Conservation (phyloP, 2,113 vertebrate species). For the Nematolebias whitei region DNA sequence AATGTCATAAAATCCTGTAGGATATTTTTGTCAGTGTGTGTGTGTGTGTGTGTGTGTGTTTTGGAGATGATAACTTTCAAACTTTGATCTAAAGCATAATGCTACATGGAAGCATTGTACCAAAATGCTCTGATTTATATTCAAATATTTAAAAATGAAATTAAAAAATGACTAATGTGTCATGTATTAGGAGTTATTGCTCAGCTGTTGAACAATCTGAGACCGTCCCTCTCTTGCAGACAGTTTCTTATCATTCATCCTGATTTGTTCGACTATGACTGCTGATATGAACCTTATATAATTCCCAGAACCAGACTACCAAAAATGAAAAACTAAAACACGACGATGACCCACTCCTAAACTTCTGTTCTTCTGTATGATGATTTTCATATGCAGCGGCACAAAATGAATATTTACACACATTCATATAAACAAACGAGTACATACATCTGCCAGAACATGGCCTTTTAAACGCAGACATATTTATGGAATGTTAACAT, state of each 20-base stretch:
- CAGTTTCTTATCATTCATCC: constrained; percentile 59
- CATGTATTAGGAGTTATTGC: constrained; percentile 43
- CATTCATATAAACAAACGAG: neutral
- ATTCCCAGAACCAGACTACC: constrained; percentile 15
- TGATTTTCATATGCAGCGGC: neutral
- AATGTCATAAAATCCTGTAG: too few relatives aligned
- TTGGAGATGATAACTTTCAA: too few relatives aligned
- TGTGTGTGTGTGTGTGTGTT: too few relatives aligned
- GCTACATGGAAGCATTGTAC: neutral
- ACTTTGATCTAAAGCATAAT: too few relatives aligned
- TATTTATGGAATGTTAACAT: neutral
- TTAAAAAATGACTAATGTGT: constrained; percentile 15
- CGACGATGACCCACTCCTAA: neutral
- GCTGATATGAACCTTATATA: constrained; percentile 63
- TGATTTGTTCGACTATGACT: constrained; percentile 41
- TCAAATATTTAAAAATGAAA: neutral
- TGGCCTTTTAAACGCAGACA: neutral
- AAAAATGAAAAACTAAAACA: constrained; percentile 5
- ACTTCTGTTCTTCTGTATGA: neutral
- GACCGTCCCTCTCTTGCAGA: constrained; percentile 32
- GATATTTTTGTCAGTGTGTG: too few relatives aligned
- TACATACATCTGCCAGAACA: neutral
- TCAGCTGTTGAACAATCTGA: constrained; percentile 24
- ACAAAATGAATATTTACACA: neutral
- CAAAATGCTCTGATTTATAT: neutral